Evolutionary conservation across 1,140 invertebrate genomes (phyloP).

Genomic region (Orchestia grillus): DNA sequence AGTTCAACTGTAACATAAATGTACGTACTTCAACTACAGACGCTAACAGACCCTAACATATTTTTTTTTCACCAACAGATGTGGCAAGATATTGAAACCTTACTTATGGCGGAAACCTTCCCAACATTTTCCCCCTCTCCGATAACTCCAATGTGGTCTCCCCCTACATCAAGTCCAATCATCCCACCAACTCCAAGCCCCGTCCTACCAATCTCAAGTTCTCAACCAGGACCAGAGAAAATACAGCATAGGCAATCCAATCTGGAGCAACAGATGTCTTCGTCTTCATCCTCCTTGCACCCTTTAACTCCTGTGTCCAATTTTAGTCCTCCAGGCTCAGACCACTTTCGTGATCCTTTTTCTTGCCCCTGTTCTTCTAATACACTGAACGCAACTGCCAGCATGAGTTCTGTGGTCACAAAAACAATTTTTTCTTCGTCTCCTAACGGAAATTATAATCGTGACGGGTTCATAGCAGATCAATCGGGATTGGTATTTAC

Average conservation of each 20-base stretch:
- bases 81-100: slow-evolving; percentile 61
- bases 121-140: not conserved
- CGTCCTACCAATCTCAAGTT: not conserved
- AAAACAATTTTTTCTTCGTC: not conserved
- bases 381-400: not conserved
- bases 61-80: slow-evolving; percentile 56
- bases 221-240: not conserved
- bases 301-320: not conserved
- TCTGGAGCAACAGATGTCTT: not conserved
- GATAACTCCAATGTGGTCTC: not conserved
- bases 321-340: not conserved
- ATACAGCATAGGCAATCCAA: not conserved
- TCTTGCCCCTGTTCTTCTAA: slow-evolving; percentile 9
- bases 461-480: not conserved
- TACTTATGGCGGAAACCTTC: slow-evolving; percentile 52
- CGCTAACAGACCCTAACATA: not conserved
- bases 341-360: not conserved
- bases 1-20: not conserved
- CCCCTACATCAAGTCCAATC: slow-evolving; percentile 15
- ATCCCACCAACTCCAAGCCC: slow-evolving; percentile 51
- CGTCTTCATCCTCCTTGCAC: not conserved
- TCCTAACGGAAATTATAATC: not conserved
- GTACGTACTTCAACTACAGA: not conserved
- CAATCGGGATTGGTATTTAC: not conserved
- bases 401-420: not conserved